Evolutionary conservation across 2,888 invertebrate genomes (phyloP), one percentile per base, ranked within the genome.

Genomic region (Andrena bucephala): DNA sequence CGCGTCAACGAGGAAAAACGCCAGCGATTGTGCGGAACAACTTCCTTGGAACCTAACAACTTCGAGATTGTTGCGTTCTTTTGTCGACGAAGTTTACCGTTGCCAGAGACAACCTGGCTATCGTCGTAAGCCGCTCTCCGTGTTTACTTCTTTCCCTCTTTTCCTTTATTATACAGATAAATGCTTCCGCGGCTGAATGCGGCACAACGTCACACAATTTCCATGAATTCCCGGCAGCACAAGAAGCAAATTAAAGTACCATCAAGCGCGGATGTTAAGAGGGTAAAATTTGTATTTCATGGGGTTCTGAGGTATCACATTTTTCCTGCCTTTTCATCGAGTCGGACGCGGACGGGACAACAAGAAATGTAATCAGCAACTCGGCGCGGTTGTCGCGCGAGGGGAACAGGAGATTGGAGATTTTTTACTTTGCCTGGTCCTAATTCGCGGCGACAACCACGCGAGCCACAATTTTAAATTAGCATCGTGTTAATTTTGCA

Each of bases 191-290:
- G 24, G 10, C 29, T 54, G 67, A 54, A 48, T 67, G 36, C 62
- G 16, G 31, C 63, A 63, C 65, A 16, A 68, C 48, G 52, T 24
- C 42, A 24, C 20, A 65, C 66, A 60, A 74, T 81, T 79, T 78
- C 50, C 60, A 50, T 54, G 66, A 7, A 59, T 81, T 79, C 62
- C 77, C 42, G 67, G 27, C 27, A n/a, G 36, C 50, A 20, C 59
- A 75, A 81, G 76, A 83, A 82, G 75, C 70, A 48, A 77, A 84
- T 87, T 82, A 84, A 84, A 80, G 36, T 77, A 50, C 69, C 82
- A 81, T 82, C 74, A 76, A 50, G 71, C 69, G 48, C 20, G 60
- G 52, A 73, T 80, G 66, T 77, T 62, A 81, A 57, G 67, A 29
- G 60, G 54, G 42, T 50, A 42, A 66, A 66, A 72, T 74, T 74